Conservation (phyloP, 2,888 invertebrate genomes). For the Tanypteryx hageni region DNA sequence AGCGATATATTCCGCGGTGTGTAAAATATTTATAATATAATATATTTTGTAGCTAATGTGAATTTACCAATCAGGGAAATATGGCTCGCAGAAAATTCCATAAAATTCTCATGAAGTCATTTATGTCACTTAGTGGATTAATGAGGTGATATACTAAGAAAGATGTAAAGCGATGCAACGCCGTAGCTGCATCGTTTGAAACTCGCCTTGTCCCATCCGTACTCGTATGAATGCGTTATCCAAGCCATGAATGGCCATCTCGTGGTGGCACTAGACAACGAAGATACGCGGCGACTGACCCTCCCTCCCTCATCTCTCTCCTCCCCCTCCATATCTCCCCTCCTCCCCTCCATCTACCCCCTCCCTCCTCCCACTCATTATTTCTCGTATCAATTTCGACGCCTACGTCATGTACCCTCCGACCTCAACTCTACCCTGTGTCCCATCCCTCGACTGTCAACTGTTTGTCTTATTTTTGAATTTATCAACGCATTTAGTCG, state of each 20-base stretch:
- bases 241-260: constrained; percentile 47
- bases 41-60: too few relatives aligned
- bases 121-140: not conserved
- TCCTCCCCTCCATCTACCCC: not conserved
- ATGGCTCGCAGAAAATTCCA: too few relatives aligned
- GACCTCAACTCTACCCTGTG: constrained; percentile 30
- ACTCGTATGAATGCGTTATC: not conserved
- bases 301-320: not conserved
- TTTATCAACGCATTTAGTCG: constrained; percentile 15
- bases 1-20: too few relatives aligned
- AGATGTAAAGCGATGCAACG: not conserved
- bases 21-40: too few relatives aligned
- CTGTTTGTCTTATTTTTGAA: constrained; percentile 53
- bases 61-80: too few relatives aligned
- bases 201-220: not conserved
- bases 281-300: not conserved
- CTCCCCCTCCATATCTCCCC: not conserved
- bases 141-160: too few relatives aligned
- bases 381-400: constrained; percentile 51
- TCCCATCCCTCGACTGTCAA: constrained; percentile 7
- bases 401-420: constrained; percentile 46
- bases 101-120: not conserved
- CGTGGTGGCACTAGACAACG: not conserved
- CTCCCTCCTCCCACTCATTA: not conserved
- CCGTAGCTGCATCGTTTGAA: not conserved